A percentile compares a stretch with the other conserved stretches of the same genome.
These are phyloP conservation scores for Drosophila bifasciata DNA, from an alignment of 1,140 invertebrate species.

Conservation along the genomic window DNA sequence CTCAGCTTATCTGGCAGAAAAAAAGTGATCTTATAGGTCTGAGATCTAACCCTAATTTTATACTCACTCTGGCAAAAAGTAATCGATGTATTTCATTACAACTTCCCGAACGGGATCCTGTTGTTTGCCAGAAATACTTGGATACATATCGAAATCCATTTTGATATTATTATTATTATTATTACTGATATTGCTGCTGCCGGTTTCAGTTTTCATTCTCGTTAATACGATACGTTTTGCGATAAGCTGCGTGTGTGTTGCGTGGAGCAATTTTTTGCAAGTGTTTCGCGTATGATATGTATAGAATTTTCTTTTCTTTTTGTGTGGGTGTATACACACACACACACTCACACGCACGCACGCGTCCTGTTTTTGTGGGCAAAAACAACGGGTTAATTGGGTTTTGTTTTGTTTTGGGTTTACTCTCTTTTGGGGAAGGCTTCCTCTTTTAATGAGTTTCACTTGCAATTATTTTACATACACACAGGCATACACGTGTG, in stretches of 20 bases:
- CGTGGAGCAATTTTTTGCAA: too few species aligned
- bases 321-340: constrained; percentile 18
- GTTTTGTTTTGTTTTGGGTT: constrained; percentile 10
- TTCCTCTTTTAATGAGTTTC: constrained; percentile 50
- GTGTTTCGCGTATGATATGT: constrained; percentile 33
- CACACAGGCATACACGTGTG: not conserved
- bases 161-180: constrained; percentile 46
- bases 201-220: constrained; percentile 77
- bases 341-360: constrained; percentile 27
- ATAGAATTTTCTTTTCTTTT: constrained; percentile 17
- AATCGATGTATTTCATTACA: constrained; percentile 88
- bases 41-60: not conserved
- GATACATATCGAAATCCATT: constrained; percentile 86
- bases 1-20: not conserved
- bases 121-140: constrained; percentile 87
- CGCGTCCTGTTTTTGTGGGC: not conserved
- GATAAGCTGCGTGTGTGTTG: constrained; percentile 13
- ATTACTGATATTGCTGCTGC: constrained; percentile 52
- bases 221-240: constrained; percentile 28
- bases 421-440: constrained; percentile 16
- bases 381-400: constrained; percentile 39
- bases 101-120: constrained; percentile 87
- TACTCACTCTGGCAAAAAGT: constrained; percentile 88
- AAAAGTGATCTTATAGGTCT: too few species aligned
- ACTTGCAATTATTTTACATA: constrained; percentile 43